Evolutionary conservation across 1,140 invertebrate species (phyloP).

Genomic region (Catajapyx aquilonaris): DNA sequence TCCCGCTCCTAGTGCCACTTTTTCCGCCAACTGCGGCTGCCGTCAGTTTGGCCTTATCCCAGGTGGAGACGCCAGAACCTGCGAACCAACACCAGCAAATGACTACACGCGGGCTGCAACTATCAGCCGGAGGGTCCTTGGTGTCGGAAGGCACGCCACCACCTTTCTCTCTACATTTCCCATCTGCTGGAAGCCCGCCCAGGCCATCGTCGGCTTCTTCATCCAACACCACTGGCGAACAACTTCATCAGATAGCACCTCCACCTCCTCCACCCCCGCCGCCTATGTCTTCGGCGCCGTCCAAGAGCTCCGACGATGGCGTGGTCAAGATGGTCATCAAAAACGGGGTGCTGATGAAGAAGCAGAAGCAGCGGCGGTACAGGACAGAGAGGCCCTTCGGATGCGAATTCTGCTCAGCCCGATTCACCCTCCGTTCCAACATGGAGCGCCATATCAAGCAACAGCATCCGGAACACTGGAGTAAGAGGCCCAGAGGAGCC

Average conservation of each 20-base stretch:
- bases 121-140: conserved; percentile 37
- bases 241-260: conserved; percentile 31
- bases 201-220: conserved; percentile 29
- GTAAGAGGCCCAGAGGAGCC: conserved; percentile 38
- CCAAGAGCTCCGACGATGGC: conserved; percentile 3
- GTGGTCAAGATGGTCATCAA: conserved; percentile 75
- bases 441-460: conserved; percentile 88
- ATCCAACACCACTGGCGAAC: too few species aligned
- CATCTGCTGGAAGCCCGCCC: conserved; percentile 7
- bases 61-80: background rate
- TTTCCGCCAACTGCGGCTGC: background rate
- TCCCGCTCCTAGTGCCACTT: background rate
- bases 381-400: conserved; percentile 75
- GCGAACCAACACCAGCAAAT: conserved; percentile 37
- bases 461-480: conserved; percentile 75
- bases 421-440: conserved; percentile 73
- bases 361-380: conserved; percentile 73
- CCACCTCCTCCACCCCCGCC: conserved; percentile 10
- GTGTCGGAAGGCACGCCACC: conserved; percentile 18
- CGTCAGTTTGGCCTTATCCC: too few species aligned
- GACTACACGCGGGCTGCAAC: conserved; percentile 35
- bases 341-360: conserved; percentile 68
- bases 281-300: background rate
- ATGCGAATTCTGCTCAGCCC: conserved; percentile 68
- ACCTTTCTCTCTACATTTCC: conserved; percentile 6